Base-by-base conservation (phyloP, 2,113 vertebrate species). In the Dipodomys spectabilis region DNA sequence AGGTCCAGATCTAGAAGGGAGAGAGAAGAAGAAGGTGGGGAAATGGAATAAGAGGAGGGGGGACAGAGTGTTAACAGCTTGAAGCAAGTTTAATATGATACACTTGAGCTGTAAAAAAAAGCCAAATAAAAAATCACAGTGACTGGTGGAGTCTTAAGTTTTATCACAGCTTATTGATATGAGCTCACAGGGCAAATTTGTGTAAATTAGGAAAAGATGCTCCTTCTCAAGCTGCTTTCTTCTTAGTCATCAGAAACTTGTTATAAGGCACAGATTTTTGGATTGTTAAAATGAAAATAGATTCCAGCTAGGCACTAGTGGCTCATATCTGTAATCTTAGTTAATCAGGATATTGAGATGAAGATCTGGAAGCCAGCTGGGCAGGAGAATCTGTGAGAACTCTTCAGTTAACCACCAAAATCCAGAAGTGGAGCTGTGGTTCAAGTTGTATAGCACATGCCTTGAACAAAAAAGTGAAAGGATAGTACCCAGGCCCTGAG, bases 171-270 rank as follows among this genome's bases (percentile, higher is more conserved):
- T 91, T n/a, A 45, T 65, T 19, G 22, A 45, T 32, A 4, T 23
- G n/a, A 85, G 45, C 10, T 30, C 60, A n/a, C 6, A 67, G 71
- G 85, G 32, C 35, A 90, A 4, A 88, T 92, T 74, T 88, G 23
- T 72, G 79, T 75, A 67, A 95, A 67, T 82, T 74, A 57, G 74
- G 79, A 69, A 95, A 88, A 79, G 32, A 60, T 45, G 16, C 4
- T n/a, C 30, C 80, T 84, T 49, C 27, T 64, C 23, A 22, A 72
- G 82, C 71, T 10, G 53, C 20, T 88, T 94, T 90, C 18, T 27
- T 80, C 74, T 62, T 73, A 10, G 92, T 92, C 71, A 86, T 87
- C 28, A 92, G 73, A 94, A 84, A 82, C 22, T 82, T 57, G 20
- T 78, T 84, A 49, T 75, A 86, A 89, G 78, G 82, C 28, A 82